A percentile compares a stretch with the other conserved stretches of the same genome.
Evolutionary conservation across 2,888 invertebrate genomes (phyloP).

Genomic region (Glyphotaelius pellucidus): DNA sequence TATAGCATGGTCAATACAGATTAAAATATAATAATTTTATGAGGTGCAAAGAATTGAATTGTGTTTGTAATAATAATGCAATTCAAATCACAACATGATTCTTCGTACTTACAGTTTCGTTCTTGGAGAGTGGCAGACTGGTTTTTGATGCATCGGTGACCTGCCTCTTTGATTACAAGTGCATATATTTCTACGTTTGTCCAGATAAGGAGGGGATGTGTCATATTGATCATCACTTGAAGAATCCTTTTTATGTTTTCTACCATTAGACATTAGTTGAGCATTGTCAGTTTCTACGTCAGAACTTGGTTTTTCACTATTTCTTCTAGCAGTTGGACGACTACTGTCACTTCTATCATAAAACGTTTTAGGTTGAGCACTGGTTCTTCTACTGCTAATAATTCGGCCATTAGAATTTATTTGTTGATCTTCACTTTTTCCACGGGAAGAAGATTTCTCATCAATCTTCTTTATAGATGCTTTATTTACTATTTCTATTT

Average conservation of each 20-base stretch:
- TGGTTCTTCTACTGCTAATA: background rate
- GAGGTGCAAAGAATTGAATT: background rate
- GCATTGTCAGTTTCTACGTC: background rate
- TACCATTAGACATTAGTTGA: background rate
- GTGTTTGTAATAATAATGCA: background rate
- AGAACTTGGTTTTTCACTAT: slow-evolving; percentile 68
- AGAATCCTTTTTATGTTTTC: background rate
- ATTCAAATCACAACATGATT: background rate
- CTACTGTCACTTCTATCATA: background rate
- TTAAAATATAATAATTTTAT: background rate
- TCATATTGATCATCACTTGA: background rate
- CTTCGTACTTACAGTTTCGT: background rate
- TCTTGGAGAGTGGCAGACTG: slow-evolving; percentile 75
- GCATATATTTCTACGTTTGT: background rate
- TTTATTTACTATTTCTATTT: slow-evolving; percentile 82
- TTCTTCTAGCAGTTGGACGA: slow-evolving; percentile 77
- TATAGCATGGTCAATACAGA: background rate
- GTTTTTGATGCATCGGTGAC: slow-evolving; percentile 69
- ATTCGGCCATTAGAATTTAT: background rate
- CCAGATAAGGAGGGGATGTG: background rate
- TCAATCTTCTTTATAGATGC: background rate
- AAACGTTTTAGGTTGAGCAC: background rate
- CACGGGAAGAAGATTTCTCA: background rate
- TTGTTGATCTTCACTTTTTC: background rate
- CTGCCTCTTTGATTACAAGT: background rate